Conservation (phyloP, 2,888 invertebrate genomes). For the Tinea pellionella region DNA sequence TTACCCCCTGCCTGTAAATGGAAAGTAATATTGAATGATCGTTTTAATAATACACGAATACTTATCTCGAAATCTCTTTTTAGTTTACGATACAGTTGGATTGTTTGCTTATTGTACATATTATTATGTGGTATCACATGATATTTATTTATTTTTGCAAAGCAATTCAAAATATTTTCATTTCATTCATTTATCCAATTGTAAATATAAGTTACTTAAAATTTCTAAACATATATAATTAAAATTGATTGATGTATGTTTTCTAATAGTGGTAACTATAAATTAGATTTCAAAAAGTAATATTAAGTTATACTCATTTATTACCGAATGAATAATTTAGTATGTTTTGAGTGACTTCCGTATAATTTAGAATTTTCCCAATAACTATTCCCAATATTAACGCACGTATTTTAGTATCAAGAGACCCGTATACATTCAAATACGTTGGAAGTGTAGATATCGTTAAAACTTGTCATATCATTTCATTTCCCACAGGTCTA, state of each 20-base stretch:
- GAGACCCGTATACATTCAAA: not conserved
- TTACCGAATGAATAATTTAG: too few relatives aligned
- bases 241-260: too few relatives aligned
- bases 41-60: not conserved
- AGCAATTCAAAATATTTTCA: too few relatives aligned
- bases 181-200: too few relatives aligned
- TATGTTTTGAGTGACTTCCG: too few relatives aligned
- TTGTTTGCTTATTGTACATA: not conserved
- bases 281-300: too few relatives aligned
- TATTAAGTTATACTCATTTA: too few relatives aligned
- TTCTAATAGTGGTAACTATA: too few relatives aligned
- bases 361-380: not conserved
- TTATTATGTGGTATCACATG: too few relatives aligned
- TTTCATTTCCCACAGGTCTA: not conserved
- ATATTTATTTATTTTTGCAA: too few relatives aligned
- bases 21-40: not conserved
- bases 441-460: not conserved
- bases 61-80: not conserved
- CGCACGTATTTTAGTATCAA: not conserved
- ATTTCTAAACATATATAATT: too few relatives aligned
- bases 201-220: too few relatives aligned
- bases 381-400: not conserved
- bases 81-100: not conserved
- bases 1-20: constrained; percentile 63
- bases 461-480: not conserved